Evolutionary conservation across 2,113 vertebrate genomes (phyloP), one percentile per base, ranked within the genome.

Genomic region (Cnemophilus loriae): DNA sequence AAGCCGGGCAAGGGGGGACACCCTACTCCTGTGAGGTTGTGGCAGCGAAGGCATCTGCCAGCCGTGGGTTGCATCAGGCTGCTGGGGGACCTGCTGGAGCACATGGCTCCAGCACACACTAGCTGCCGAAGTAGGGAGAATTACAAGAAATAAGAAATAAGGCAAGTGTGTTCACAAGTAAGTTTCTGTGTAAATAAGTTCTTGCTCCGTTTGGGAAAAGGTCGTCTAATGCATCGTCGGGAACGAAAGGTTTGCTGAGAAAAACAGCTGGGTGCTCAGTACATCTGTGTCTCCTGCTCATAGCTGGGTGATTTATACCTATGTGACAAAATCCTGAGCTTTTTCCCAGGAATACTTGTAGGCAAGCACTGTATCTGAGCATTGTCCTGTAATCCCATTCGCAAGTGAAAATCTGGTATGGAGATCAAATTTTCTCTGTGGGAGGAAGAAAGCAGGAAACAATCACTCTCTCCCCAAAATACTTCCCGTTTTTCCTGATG

Each of bases 61-160:
- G 64, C 47, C 42, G 11, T 11, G 67, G 33, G 60, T 30, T 30
- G 17, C 53, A 13, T 24, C 21, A 22, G 28, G n/a, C 61, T 79
- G 44, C 49, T 5, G 7, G 35, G 42, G 27, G 17, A 88, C 24
- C 26, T 27, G 41, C 64, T 3, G 42, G 33, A 68, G 63, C 41
- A 1, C 30, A 6, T 74, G 44, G 71, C 61, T 92, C 30, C 2
- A 17, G 44, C 1, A 3, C 4, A 3, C 33, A 1, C 4, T 23
- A 56, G 59, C 53, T 30, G 69, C 39, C 0, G 2, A 52, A 32
- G 63, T 47, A 27, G 26, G 4, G 16, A 47, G 30, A 68, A 44
- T 39, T 4, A 9, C 32, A 22, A 93, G 73, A 55, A 84, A 84
- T 42, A 37, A 50, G 79, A 49, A 44, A 28, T 19, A 30, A 50